Evolutionary conservation across 2,888 invertebrate species (phyloP).

Genomic region (Lycophotia porphyrea): DNA sequence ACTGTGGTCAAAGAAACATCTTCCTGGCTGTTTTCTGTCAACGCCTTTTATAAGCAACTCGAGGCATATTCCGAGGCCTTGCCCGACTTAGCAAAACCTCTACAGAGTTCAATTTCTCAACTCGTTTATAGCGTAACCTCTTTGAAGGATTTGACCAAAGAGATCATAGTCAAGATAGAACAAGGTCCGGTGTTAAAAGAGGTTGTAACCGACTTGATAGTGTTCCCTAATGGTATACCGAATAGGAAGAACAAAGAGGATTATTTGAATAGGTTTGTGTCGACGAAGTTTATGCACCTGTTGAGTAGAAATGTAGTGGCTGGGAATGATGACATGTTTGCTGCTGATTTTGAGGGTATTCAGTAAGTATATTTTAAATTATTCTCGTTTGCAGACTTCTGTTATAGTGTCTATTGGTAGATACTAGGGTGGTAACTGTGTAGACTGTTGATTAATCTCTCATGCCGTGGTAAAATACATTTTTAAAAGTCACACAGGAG

Average conservation of each 20-base stretch:
- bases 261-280: constrained; percentile 87
- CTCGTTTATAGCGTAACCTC: constrained; percentile 91
- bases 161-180: constrained; percentile 81
- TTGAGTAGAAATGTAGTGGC: constrained; percentile 74
- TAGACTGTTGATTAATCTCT: not conserved
- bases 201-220: constrained; percentile 85
- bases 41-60: constrained; percentile 90
- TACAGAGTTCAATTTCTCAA: constrained; percentile 92
- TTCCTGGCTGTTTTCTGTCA: constrained; percentile 89
- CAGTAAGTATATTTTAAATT: constrained; percentile 80
- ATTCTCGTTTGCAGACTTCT: not conserved
- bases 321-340: constrained; percentile 66
- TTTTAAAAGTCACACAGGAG: too few relatives aligned
- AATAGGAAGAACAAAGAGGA: constrained; percentile 69
- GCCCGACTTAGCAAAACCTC: constrained; percentile 94
- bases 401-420: not conserved
- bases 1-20: constrained; percentile 83
- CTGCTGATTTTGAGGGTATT: constrained; percentile 84
- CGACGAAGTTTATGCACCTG: constrained; percentile 78
- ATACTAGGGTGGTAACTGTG: not conserved
- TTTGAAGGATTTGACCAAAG: constrained; percentile 89
- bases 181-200: constrained; percentile 74
- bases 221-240: constrained; percentile 85
- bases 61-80: constrained; percentile 92
- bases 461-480: not conserved